phyloP scores from a whole-genome alignment of 1,140 invertebrate genomes.

The Marisa cornuarietis region DNA sequence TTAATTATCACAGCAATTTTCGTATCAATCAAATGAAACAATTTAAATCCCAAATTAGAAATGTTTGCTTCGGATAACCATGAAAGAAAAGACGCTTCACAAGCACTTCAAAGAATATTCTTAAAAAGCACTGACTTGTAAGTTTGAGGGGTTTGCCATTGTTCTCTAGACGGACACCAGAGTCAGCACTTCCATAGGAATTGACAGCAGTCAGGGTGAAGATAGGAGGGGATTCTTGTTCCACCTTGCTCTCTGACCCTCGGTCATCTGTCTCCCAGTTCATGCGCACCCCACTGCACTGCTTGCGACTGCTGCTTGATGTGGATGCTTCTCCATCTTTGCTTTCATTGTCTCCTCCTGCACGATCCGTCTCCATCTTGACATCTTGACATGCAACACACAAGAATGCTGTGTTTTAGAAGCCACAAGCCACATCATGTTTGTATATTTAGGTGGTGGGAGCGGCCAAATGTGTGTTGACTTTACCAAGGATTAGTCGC shows the following conservation, averaged over 20 bases:
- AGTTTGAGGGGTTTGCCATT: conserved; percentile 62
- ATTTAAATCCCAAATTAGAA: too few relatives aligned
- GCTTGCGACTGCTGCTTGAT: neutral
- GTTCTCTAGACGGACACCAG: conserved; percentile 54
- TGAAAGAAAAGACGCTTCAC: too few relatives aligned
- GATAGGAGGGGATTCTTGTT: conserved; percentile 29
- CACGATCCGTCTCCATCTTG: conserved; percentile 24
- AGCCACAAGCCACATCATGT: neutral
- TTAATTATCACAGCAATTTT: too few relatives aligned
- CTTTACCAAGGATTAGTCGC: too few relatives aligned
- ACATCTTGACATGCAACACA: conserved; percentile 9
- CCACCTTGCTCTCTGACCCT: neutral
- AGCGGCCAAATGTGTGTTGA: neutral
- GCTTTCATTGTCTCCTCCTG: conserved; percentile 33
- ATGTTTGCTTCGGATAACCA: too few relatives aligned
- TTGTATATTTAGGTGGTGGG: neutral
- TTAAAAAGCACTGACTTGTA: conserved; percentile 48
- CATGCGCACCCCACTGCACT: too few relatives aligned
- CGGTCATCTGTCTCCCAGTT: neutral
- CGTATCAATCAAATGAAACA: too few relatives aligned
- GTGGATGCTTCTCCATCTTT: conserved; percentile 30
- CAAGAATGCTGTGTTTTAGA: too few relatives aligned
- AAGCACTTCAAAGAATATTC: neutral
- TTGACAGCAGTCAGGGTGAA: conserved; percentile 66
- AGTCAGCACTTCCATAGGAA: conserved; percentile 65